Percentiles rank a stretch among this genome's conserved stretches.
Evolutionary conservation across 2,113 vertebrate genomes (phyloP).

Genomic region (Athene cunicularia): DNA sequence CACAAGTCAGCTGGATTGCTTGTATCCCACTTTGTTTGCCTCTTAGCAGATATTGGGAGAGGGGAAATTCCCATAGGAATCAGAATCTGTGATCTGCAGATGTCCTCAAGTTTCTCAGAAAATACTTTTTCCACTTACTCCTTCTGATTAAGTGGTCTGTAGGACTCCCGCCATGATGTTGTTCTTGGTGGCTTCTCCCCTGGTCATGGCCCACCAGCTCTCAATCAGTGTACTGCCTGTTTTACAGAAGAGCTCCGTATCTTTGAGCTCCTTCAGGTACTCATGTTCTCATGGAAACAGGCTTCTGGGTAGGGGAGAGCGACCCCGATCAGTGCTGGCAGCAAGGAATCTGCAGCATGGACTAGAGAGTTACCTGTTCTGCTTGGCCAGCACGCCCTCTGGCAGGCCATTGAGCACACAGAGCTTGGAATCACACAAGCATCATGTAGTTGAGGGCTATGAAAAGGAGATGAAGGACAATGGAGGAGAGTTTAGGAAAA

Average conservation of each 20-base stretch:
- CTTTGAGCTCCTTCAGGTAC: background rate
- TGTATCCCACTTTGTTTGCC: background rate
- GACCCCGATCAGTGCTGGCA: background rate
- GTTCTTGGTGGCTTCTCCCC: background rate
- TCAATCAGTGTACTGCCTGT: background rate
- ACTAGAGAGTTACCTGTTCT: background rate
- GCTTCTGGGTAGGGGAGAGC: background rate
- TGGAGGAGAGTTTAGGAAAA: background rate
- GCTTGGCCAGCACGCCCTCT: background rate
- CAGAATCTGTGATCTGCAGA: background rate
- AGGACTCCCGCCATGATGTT: accelerated
- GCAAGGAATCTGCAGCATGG: background rate
- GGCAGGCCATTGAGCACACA: background rate
- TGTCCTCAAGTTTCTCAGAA: background rate
- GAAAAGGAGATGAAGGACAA: background rate
- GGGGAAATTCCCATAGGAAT: background rate
- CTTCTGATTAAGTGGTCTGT: background rate
- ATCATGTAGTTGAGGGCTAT: background rate
- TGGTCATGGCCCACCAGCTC: background rate
- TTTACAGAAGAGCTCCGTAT: background rate
- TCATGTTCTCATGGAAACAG: background rate
- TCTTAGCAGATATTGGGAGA: background rate
- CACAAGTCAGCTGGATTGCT: background rate
- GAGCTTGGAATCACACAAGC: background rate
- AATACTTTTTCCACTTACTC: background rate